These are phyloP conservation scores for Gambelia wislizenii DNA, from an alignment of 2,797 vertebrate genomes.

Conservation along the genomic window DNA sequence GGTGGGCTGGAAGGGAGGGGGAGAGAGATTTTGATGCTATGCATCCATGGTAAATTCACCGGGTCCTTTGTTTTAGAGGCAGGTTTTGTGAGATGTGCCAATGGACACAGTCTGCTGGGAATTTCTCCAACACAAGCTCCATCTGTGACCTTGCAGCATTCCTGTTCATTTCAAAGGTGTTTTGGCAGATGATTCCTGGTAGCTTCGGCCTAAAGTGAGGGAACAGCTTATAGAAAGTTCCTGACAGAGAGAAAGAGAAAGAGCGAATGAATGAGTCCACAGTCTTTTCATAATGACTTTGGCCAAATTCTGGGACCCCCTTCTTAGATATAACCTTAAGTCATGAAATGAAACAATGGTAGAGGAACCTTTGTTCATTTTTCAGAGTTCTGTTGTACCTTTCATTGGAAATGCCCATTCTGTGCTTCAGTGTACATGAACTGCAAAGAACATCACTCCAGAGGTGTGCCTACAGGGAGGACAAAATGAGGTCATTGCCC, in stretches of 20 bases:
- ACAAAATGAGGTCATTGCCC: too few species aligned
- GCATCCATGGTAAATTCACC: not conserved
- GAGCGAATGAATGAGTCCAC: not conserved
- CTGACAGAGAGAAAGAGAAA: not conserved
- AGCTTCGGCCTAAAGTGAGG: conserved; percentile 11
- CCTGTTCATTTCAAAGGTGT: conserved; percentile 15
- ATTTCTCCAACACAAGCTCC: conserved; percentile 26
- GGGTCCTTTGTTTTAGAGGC: not conserved
- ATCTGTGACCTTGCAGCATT: conserved; percentile 26
- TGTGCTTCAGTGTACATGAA: too few species aligned
- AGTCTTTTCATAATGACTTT: not conserved
- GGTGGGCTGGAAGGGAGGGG: not conserved
- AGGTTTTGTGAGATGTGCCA: conserved; percentile 4
- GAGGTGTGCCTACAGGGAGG: too few species aligned
- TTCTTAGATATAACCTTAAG: not conserved
- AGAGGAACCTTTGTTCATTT: not conserved
- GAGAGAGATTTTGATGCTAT: not conserved
- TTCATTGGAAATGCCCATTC: not conserved
- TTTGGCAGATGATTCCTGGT: conserved; percentile 7
- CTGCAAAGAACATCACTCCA: too few species aligned
- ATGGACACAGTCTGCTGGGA: conserved; percentile 14
- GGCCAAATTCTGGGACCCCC: not conserved
- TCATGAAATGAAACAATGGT: not conserved
- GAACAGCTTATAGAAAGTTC: conserved; percentile 22
- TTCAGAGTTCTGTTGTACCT: not conserved